phyloP scores from a whole-genome alignment of 2,888 invertebrate genomes.

The Parapristionchus giblindavisi region DNA sequence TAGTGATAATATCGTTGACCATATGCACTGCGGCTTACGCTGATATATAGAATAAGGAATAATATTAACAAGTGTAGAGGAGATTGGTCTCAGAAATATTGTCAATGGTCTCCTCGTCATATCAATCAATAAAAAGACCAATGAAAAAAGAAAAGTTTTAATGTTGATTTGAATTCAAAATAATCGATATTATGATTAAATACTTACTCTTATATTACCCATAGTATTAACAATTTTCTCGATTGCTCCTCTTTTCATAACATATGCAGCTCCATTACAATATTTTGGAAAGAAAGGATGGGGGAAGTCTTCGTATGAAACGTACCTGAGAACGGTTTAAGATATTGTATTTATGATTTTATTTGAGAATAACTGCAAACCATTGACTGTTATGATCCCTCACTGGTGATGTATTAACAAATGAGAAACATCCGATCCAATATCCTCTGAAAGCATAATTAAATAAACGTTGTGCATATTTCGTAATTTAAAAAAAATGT shows the following conservation, averaged over 20 bases:
- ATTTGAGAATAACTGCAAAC: not conserved
- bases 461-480: too few species aligned
- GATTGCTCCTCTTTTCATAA: conserved; percentile 10
- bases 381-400: conserved; percentile 18
- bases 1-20: too few species aligned
- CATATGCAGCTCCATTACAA: conserved; percentile 28
- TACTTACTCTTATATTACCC: conserved; percentile 10
- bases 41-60: too few species aligned
- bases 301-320: not conserved
- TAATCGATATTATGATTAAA: not conserved
- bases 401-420: not conserved
- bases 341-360: not conserved
- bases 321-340: not conserved
- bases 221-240: conserved; percentile 15
- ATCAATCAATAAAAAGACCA: not conserved
- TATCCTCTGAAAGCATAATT: conserved; percentile 2
- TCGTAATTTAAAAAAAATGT: not conserved
- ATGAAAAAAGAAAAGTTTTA: not conserved
- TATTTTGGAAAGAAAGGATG: conserved; percentile 17
- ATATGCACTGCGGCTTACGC: too few species aligned
- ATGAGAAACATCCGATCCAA: conserved; percentile 23
- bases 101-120: not conserved
- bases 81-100: not conserved
- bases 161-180: not conserved
- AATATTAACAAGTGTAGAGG: not conserved